Conservation (phyloP, 2,113 vertebrate species). For the Pseudolaguvia tuberculata region DNA sequence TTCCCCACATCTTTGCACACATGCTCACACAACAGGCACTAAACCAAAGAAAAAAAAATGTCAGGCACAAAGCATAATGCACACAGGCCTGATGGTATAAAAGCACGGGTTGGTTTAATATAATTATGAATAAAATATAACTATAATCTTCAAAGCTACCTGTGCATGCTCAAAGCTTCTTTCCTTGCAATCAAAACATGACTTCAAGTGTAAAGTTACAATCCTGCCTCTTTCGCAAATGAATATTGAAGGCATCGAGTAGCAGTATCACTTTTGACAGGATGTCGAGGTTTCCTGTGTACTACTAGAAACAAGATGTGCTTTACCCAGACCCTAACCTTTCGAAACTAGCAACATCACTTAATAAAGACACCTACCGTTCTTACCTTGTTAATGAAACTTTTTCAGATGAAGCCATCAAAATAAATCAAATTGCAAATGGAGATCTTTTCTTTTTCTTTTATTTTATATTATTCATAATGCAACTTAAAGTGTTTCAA, state of each 20-base stretch:
- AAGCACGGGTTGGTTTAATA: conserved; percentile 16
- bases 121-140: conserved; percentile 14
- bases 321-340: conserved; percentile 33
- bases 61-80: conserved; percentile 4
- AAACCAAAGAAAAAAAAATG: conserved; percentile 10
- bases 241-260: conserved; percentile 34
- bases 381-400: background rate
- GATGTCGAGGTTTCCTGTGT: conserved; percentile 50
- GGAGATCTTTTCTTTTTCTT: background rate
- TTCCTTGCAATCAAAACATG: conserved; percentile 27
- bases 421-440: background rate
- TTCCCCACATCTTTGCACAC: background rate
- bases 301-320: conserved; percentile 31
- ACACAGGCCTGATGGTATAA: conserved; percentile 9
- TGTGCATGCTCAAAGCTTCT: conserved; percentile 25
- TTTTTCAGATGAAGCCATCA: background rate
- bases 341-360: conserved; percentile 28
- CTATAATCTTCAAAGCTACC: conserved; percentile 36
- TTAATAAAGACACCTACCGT: conserved; percentile 26
- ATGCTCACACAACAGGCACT: background rate
- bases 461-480: background rate
- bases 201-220: conserved; percentile 25
- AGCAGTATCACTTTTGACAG: conserved; percentile 42
- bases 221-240: conserved; percentile 23
- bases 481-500: background rate